A percentile compares a stretch with the other conserved stretches of the same genome.
These are phyloP conservation scores for Anableps anableps DNA, from an alignment of 2,797 vertebrate species.

Conservation along the genomic window DNA sequence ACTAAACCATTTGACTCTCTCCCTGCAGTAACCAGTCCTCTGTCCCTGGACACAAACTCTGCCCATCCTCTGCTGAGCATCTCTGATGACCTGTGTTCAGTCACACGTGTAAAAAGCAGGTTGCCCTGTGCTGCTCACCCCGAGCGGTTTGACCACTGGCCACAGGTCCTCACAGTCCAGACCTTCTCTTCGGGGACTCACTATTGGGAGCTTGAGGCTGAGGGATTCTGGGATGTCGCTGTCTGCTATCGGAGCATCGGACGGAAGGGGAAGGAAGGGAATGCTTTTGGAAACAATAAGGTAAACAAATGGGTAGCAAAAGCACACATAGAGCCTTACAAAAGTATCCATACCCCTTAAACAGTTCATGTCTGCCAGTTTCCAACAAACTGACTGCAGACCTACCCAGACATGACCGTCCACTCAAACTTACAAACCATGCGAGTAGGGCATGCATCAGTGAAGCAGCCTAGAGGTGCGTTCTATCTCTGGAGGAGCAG, in stretches of 20 bases:
- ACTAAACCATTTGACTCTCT: neutral
- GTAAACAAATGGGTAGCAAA: constrained; percentile 39
- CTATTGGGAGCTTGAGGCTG: constrained; percentile 81
- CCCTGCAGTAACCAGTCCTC: constrained; percentile 68
- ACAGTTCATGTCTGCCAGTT: neutral
- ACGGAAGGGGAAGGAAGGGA: constrained; percentile 79
- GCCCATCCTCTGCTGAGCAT: constrained; percentile 79
- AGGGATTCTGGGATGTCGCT: constrained; percentile 82
- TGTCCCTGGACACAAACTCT: constrained; percentile 78
- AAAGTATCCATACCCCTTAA: no score
- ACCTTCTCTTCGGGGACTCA: constrained; percentile 76
- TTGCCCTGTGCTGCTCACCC: constrained; percentile 65
- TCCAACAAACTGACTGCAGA: neutral
- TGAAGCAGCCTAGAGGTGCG: no score
- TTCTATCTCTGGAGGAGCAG: no score
- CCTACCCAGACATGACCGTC: neutral
- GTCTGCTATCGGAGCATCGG: constrained; percentile 77
- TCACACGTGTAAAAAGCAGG: constrained; percentile 60
- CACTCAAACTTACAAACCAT: neutral
- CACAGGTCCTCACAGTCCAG: constrained; percentile 76
- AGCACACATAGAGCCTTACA: neutral
- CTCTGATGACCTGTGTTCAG: constrained; percentile 76
- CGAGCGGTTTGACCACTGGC: constrained; percentile 82
- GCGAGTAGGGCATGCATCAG: neutral
- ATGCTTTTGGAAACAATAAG: constrained; percentile 81